These are phyloP conservation scores for Chrysodeixis includens DNA, from an alignment of 2,888 invertebrate genomes.

Conservation along the genomic window DNA sequence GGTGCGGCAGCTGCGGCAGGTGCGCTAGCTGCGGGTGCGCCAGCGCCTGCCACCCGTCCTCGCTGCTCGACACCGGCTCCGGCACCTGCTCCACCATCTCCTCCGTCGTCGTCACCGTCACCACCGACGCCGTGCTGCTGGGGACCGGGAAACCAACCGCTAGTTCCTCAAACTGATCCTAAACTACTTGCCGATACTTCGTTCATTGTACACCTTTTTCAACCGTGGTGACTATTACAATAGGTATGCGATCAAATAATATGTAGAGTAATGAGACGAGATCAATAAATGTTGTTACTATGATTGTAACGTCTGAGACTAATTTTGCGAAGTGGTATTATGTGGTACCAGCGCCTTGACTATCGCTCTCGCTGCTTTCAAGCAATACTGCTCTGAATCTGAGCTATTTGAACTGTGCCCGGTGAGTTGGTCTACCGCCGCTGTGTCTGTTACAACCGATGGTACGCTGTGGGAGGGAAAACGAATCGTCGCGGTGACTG, in stretches of 20 bases:
- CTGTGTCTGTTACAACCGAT: constrained; percentile 67
- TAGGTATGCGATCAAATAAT: too few species aligned
- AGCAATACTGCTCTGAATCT: constrained; percentile 48
- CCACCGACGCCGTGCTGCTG: constrained; percentile 75
- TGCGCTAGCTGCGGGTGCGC: constrained; percentile 53
- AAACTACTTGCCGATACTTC: neutral
- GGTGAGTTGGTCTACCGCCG: constrained; percentile 51
- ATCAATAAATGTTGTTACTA: too few species aligned
- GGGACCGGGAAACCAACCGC: constrained; percentile 1
- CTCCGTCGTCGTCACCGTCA: constrained; percentile 61
- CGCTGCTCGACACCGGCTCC: constrained; percentile 57
- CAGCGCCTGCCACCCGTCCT: constrained; percentile 56
- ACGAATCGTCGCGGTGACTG: constrained; percentile 31
- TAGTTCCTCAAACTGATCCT: constrained; percentile 6
- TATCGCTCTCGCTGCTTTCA: constrained; percentile 43
- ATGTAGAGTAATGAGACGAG: too few species aligned
- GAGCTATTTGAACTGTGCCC: constrained; percentile 37
- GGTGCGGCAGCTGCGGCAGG: constrained; percentile 56
- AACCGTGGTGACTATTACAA: too few species aligned
- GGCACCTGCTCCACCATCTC: constrained; percentile 54
- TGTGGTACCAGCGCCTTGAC: constrained; percentile 46
- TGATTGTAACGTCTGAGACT: too few species aligned
- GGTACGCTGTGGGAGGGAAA: constrained; percentile 59
- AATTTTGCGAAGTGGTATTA: constrained; percentile 16
- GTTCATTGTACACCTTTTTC: neutral